Evolutionary conservation across 2,888 invertebrate species (phyloP), one percentile per base, ranked within the genome.

Genomic region (Rhagonycha lutea): DNA sequence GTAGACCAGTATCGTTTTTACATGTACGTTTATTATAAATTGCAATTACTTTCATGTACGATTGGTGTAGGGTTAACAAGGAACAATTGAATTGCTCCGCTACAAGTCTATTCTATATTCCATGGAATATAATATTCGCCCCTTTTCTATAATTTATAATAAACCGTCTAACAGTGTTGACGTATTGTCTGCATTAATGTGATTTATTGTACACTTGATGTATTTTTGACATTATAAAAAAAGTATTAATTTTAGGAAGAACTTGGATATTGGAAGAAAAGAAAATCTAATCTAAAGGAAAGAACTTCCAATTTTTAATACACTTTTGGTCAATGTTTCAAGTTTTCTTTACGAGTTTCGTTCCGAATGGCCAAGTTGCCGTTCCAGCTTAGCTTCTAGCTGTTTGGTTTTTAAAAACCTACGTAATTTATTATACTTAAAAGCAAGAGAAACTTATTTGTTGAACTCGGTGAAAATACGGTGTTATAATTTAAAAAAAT

Each of bases 11-110:
- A 73, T 26, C 79, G 80, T 80, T 78, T 76, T 82, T 68, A 24
- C 26, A 9, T 60, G 61, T 24, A 8, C 14, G 29, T 29, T 18
- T 32, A 26, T 68, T 61, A 69, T 62, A 72, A 72, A 62, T 60
- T 70, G 9, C 10, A 32, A 79, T 65, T 77, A 80, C 74, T 71
- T 76, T 63, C 72, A 75, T 83, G 86, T 83, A 72, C 82, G 76
- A 76, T 71, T 84, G 83, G 85, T 85, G 86, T 86, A 86, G 87
- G 87, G 87, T 87, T 87, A 87, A 87, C 87, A 85, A 87, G 86
- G 86, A 87, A 87, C 87, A 87, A 87, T 87, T 86, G 85, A 87
- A 87, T 87, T 85, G 86, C 85, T 85, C 83, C 79, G 78, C 78
- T 80, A 82, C 80, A 80, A 79, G 78, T 80, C 78, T 79, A 79